Base-by-base conservation (phyloP, 2,888 invertebrate species). In the Pomacea canaliculata region DNA sequence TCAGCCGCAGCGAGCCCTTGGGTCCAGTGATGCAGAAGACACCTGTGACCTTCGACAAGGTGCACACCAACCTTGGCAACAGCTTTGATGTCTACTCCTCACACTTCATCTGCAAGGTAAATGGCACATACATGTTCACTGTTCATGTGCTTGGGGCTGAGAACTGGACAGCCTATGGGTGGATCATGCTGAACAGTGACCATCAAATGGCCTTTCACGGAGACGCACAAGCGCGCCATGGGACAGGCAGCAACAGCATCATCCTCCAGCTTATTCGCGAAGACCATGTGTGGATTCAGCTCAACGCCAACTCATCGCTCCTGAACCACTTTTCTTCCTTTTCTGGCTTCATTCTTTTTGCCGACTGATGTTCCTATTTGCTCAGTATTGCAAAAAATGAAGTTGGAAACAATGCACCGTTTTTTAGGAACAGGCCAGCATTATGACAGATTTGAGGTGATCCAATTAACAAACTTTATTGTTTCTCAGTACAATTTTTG, bases 311-410 rank as follows among this genome's bases (percentile, higher is more conserved):
- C 74, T 89, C 89, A 0, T 89, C 87, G 0, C 83, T 90, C 4
- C 84, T 90, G 18, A 90, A 89, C 77, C 89, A 90, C 77, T 90
- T 88, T 65, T 87, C 90, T 0, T 89, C 89, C 9, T 90, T 90
- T 81, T 89, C 90, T 27, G 90, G 90, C 16, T 88, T 86, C 77
- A 80, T 90, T 46, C 76, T 90, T 48, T 88, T 86, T 81, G 85
- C 85, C 63, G 85, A 89, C 67, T 83, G 75, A 80, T 1, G 13
- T 18, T 12, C 27, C 49, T 49, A 49, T 7, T 5, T 37, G 7
- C 46, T 56, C 51, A 56, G 16, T 16, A 7, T 56, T 16, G 16
- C 51, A 56, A 56, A 56, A 56, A 4, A 56, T 37, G 37, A 16
- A 13, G 51, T 16, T 56, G 51, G 37, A 56, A 56, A 16, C 51